phyloP scores from a whole-genome alignment of 2,113 vertebrate species.

The Halcyon malimbica region DNA sequence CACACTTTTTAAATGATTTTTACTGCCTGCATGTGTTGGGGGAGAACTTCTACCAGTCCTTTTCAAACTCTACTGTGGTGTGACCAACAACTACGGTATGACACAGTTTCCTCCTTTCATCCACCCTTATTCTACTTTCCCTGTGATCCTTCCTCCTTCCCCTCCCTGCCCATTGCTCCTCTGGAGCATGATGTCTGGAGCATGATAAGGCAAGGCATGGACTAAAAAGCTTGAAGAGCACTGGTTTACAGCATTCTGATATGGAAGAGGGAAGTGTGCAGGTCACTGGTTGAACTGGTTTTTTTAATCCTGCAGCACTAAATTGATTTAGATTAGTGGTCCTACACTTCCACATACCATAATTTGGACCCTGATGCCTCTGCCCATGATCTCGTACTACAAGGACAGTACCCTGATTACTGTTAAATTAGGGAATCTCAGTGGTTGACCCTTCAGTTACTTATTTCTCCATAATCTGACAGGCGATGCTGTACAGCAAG shows the following conservation, averaged over 20 bases:
- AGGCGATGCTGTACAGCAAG: neutral
- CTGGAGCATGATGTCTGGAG: neutral
- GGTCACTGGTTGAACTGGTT: neutral
- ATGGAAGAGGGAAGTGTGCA: neutral
- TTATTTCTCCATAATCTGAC: neutral
- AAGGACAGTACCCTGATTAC: neutral
- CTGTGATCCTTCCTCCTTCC: neutral
- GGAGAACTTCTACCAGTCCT: neutral
- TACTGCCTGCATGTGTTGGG: neutral
- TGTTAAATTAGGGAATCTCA: neutral
- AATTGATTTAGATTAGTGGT: neutral
- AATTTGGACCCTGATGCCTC: neutral
- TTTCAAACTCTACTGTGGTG: neutral
- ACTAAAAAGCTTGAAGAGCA: rapidly evolving
- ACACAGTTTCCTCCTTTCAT: neutral
- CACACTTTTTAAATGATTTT: neutral
- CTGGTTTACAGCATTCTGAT: neutral
- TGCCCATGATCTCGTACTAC: neutral
- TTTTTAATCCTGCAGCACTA: neutral
- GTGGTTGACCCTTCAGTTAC: neutral
- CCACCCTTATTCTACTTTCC: neutral
- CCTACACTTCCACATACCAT: neutral
- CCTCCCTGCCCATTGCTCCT: neutral
- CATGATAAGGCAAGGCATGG: neutral
- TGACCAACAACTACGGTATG: neutral